Evolutionary conservation across 2,113 vertebrate species (phyloP).

Genomic region (Larimichthys polyactis): DNA sequence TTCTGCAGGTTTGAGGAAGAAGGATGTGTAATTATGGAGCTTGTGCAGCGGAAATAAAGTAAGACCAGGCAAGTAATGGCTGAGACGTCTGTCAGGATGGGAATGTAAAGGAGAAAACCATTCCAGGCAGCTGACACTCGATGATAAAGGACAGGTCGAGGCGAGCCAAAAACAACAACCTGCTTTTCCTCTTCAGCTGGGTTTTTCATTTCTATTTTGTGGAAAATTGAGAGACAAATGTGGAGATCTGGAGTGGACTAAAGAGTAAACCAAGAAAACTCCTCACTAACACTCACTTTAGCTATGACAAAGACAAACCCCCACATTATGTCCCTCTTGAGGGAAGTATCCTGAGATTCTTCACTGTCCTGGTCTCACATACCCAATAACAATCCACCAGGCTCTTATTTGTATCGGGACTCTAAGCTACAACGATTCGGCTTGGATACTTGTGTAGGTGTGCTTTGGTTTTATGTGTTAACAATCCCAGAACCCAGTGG

Average conservation of each 20-base stretch:
- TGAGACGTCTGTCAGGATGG: constrained; percentile 61
- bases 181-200: constrained; percentile 56
- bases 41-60: constrained; percentile 49
- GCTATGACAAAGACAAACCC: constrained; percentile 23
- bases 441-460: constrained; percentile 1
- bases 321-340: neutral
- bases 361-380: neutral
- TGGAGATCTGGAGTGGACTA: constrained; percentile 27
- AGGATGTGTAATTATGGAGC: constrained; percentile 49
- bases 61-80: constrained; percentile 47
- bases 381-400: constrained; percentile 34
- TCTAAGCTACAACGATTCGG: constrained; percentile 7
- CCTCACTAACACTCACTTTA: constrained; percentile 21
- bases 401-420: constrained; percentile 37
- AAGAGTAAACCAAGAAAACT: constrained; percentile 31
- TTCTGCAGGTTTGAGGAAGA: constrained; percentile 19
- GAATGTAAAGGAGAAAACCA: constrained; percentile 70
- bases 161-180: constrained; percentile 66
- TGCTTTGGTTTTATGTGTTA: constrained; percentile 19
- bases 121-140: constrained; percentile 68
- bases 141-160: constrained; percentile 61
- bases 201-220: constrained; percentile 53
- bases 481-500: constrained; percentile 41
- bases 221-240: constrained; percentile 26
- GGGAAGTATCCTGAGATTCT: constrained; percentile 22